A percentile compares a stretch with the other conserved stretches of the same genome.
phyloP scores from a whole-genome alignment of 2,797 vertebrate genomes.

The Bucorvus abyssinicus region DNA sequence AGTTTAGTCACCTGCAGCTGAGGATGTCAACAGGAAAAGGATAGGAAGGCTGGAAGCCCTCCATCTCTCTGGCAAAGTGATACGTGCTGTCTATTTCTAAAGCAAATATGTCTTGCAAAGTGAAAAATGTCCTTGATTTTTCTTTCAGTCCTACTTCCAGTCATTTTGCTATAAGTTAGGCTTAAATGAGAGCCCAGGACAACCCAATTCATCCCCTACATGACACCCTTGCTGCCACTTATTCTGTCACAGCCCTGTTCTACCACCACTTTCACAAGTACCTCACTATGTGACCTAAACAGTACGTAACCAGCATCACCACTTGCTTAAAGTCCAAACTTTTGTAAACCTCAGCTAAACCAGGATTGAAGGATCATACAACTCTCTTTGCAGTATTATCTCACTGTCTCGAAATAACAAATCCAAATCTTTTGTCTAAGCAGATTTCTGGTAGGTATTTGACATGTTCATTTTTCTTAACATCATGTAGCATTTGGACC shows the following conservation, averaged over 20 bases:
- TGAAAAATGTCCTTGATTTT: neutral
- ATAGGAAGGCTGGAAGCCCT: neutral
- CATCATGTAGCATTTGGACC: neutral
- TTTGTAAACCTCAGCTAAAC: neutral
- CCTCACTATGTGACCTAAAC: neutral
- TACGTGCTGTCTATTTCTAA: neutral
- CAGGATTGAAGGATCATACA: neutral
- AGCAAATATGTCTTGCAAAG: neutral
- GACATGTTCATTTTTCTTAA: slow-evolving; percentile 5
- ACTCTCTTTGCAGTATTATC: neutral
- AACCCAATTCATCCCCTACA: neutral
- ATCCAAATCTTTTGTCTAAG: neutral
- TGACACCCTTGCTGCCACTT: neutral
- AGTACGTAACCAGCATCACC: neutral
- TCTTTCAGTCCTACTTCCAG: neutral
- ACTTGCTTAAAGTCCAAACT: neutral
- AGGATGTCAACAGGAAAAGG: neutral
- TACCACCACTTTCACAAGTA: neutral
- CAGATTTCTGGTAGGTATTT: neutral
- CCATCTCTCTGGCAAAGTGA: neutral
- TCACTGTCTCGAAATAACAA: neutral
- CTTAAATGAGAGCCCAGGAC: neutral
- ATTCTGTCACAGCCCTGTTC: neutral
- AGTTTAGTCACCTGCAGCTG: neutral
- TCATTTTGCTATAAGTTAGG: neutral